These are phyloP conservation scores for Hypsopygia costalis DNA, from an alignment of 2,888 invertebrate genomes.

Conservation along the genomic window DNA sequence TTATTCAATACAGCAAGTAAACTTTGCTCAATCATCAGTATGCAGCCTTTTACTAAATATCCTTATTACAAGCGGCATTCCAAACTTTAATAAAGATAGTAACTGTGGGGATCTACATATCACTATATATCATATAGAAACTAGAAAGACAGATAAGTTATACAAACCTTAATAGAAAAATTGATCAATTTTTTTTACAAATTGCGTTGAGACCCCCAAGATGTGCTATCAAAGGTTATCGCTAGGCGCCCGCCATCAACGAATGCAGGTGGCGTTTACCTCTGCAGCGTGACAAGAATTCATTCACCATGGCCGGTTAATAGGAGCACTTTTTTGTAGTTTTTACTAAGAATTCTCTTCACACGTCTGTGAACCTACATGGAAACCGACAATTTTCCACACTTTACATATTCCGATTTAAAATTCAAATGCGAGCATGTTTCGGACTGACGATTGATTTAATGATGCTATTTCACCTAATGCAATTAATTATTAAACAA, in stretches of 20 bases:
- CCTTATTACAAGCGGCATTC: too few relatives aligned
- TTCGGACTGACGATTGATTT: too few relatives aligned
- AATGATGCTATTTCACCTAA: slow-evolving; percentile 4
- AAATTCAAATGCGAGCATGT: slow-evolving; percentile 48
- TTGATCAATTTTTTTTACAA: too few relatives aligned
- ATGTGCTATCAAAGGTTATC: slow-evolving; percentile 34
- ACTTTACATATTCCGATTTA: slow-evolving; percentile 36
- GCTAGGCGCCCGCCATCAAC: slow-evolving; percentile 40
- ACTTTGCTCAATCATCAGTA: too few relatives aligned
- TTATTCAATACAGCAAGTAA: too few relatives aligned
- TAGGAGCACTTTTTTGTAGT: slow-evolving; percentile 53
- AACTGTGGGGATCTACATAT: too few relatives aligned
- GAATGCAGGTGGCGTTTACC: slow-evolving; percentile 64
- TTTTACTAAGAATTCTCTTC: slow-evolving; percentile 36
- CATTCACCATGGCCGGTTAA: slow-evolving; percentile 55
- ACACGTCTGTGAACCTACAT: slow-evolving; percentile 42
- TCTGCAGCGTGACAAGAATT: slow-evolving; percentile 63
- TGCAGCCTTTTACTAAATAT: too few relatives aligned
- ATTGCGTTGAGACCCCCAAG: slow-evolving; percentile 41
- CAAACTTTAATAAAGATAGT: too few relatives aligned
- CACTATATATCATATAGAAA: too few relatives aligned
- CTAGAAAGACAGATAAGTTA: too few relatives aligned
- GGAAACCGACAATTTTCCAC: slow-evolving; percentile 31
- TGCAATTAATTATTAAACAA: background rate
- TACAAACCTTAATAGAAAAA: too few relatives aligned